These are phyloP conservation scores for Cephalophus harveyi DNA, from an alignment of 2,113 vertebrate genomes.

Conservation along the genomic window DNA sequence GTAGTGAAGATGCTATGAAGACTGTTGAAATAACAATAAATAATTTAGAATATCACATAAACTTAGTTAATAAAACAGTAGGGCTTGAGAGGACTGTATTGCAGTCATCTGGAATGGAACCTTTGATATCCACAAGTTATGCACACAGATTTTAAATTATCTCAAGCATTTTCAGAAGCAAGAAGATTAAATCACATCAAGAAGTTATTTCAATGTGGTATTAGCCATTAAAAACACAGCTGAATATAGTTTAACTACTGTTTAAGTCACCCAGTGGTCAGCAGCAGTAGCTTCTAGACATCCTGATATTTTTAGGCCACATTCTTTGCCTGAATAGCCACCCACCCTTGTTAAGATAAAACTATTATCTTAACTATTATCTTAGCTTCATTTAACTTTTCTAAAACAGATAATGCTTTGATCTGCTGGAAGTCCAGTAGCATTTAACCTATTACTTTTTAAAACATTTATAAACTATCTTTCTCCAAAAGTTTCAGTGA, in stretches of 20 bases:
- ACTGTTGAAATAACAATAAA: background rate
- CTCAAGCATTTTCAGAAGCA: conserved; percentile 29
- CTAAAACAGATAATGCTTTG: background rate
- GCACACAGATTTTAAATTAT: background rate
- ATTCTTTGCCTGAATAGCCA: background rate
- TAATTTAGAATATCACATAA: background rate
- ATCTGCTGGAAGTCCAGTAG: background rate
- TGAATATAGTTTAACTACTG: background rate
- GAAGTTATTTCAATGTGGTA: conserved; percentile 1
- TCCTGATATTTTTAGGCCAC: background rate
- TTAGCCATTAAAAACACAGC: conserved; percentile 25
- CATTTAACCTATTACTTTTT: background rate
- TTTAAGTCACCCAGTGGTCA: background rate
- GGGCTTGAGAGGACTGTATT: background rate
- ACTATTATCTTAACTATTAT: background rate
- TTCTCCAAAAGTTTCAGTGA: background rate
- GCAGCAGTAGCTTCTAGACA: background rate
- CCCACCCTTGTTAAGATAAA: conserved; percentile 20
- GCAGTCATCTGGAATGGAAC: background rate
- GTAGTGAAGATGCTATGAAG: background rate
- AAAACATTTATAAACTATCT: background rate
- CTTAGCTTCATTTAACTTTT: conserved; percentile 15
- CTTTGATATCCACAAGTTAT: background rate
- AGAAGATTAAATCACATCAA: conserved; percentile 8
- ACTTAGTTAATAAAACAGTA: background rate